Conservation (phyloP, 1,140 invertebrate genomes). For the Eueides isabella region DNA sequence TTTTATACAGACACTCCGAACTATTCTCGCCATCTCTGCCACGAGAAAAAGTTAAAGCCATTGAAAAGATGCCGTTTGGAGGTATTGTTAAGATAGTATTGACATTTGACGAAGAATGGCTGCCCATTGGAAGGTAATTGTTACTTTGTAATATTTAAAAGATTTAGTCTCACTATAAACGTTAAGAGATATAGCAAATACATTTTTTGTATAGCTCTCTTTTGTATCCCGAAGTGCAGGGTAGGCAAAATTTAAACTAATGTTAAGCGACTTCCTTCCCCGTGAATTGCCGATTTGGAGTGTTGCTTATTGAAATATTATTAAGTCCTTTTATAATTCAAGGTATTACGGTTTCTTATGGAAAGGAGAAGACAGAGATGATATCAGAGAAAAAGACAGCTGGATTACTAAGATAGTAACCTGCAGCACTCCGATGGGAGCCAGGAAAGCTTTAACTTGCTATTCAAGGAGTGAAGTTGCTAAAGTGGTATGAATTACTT, state of each 20-base stretch:
- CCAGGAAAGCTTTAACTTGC: conserved; percentile 40
- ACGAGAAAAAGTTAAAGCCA: conserved; percentile 48
- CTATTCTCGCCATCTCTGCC: conserved; percentile 55
- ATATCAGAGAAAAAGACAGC: conserved; percentile 40
- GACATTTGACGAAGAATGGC: conserved; percentile 46
- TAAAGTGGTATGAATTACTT: conserved; percentile 52
- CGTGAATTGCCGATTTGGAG: no score
- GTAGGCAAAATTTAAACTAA: no score
- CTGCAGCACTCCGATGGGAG: conserved; percentile 42
- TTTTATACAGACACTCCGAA: conserved; percentile 47
- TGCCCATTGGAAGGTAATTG: conserved; percentile 35
- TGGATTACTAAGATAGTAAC: conserved; percentile 51
- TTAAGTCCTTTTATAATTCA: not conserved
- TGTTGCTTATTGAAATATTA: no score
- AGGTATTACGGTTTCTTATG: conserved; percentile 46
- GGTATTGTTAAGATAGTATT: conserved; percentile 59
- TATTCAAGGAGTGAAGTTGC: conserved; percentile 56
- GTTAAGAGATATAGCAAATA: no score
- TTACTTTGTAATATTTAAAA: conserved; percentile 32
- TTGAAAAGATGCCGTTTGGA: conserved; percentile 56
- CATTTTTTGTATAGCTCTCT: not conserved
- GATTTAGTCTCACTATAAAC: no score
- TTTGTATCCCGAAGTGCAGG: no score
- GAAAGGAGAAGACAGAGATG: conserved; percentile 46
- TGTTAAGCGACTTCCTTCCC: no score